Base-by-base conservation (phyloP, 2,113 vertebrate species). In the Chloropsis hardwickii region DNA sequence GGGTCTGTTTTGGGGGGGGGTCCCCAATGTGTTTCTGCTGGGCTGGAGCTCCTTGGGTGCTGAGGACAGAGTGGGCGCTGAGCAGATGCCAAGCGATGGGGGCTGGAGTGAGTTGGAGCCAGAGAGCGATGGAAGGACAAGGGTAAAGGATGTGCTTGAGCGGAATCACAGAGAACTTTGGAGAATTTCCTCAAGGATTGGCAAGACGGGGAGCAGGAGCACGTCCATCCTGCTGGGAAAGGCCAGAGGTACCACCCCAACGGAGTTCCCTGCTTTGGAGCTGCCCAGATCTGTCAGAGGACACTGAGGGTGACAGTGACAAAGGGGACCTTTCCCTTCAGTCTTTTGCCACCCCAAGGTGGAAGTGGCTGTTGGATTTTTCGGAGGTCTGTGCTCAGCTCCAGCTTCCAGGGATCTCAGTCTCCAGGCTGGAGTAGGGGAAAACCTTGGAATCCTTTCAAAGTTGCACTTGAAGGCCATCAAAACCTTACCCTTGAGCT, bases 151-250 rank as follows among this genome's bases (percentile, higher is more conserved):
- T 27, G 18, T 11, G 8, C 19, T 56, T 21, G 76, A 73, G 64
- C 1, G 1, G 12, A 65, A 1, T 22, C 24, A 2, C 25, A 27
- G 22, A 6, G 29, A n/a, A 31, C 45, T 90, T 42, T 5, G 9
- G 39, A 45, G 11, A 23, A 80, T 71, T 62, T 48, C n/a, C 24
- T 66, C 23, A 9, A 61, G 21, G 50, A 37, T 7, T 61, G 40
- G 22, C 1, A 7, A 40, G 57, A 45, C 0, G 4, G 39, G 21
- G 22, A 62, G 44, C 16, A 28, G 39, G 35, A 51, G 24, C 9
- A 44, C 0, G 0, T 14, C 35, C 51, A 50, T 2, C 16, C 51
- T 15, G 1, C 39, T 45, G 39, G 53, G 21, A 80, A 72, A 50
- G 39, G 39, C n/a, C 16, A 13, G 31, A 69, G 28, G 20, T 22